A percentile compares a stretch with the other conserved stretches of the same genome.
Evolutionary conservation across 2,888 invertebrate genomes (phyloP).

Genomic region (Abrostola tripartita): DNA sequence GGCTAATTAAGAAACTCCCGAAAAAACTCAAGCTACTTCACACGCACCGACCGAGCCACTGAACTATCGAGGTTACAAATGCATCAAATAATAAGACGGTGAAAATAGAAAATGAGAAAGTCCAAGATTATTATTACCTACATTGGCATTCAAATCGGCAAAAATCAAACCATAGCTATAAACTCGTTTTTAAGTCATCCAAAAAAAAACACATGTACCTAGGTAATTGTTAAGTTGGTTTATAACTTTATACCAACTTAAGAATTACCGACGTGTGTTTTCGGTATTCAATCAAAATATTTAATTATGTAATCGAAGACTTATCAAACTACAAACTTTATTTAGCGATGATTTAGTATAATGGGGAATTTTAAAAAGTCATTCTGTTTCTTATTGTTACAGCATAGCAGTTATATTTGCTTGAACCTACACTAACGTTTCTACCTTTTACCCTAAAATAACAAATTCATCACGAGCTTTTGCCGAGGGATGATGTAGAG

Average conservation of each 20-base stretch:
- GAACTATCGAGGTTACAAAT: constrained; percentile 16
- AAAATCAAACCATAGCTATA: no score
- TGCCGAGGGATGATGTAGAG: neutral
- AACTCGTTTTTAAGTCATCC: no score
- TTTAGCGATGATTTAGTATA: neutral
- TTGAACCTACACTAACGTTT: constrained; percentile 18
- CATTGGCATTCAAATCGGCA: neutral
- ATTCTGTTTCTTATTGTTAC: constrained; percentile 9
- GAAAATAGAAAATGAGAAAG: neutral
- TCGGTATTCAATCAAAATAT: no score
- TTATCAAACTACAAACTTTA: neutral
- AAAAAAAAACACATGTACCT: no score
- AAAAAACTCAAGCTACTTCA: constrained; percentile 66
- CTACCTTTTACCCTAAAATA: constrained; percentile 40
- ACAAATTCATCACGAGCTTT: constrained; percentile 26
- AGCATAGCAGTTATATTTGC: constrained; percentile 26
- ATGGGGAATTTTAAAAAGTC: neutral
- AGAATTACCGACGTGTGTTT: no score
- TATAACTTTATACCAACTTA: no score
- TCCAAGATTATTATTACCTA: neutral
- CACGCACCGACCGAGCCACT: constrained; percentile 43
- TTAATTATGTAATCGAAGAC: no score
- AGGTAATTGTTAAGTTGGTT: no score
- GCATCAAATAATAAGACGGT: constrained; percentile 21
- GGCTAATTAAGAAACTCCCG: constrained; percentile 69